Percentiles rank a stretch among this genome's conserved stretches.
These are phyloP conservation scores for Myotis pilosus DNA, from an alignment of 2,797 vertebrate species.

Conservation along the genomic window DNA sequence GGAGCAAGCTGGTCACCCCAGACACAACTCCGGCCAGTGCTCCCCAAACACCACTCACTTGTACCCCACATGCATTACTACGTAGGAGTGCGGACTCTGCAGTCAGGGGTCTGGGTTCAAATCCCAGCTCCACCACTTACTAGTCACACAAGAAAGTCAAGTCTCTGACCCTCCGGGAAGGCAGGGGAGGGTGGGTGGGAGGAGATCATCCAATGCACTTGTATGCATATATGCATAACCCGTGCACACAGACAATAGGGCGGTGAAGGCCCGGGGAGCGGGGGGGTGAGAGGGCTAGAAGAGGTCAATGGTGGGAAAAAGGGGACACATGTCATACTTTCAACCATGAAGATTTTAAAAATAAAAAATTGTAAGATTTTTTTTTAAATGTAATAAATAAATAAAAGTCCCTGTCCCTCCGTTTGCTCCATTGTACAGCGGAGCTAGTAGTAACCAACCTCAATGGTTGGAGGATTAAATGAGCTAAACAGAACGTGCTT, in stretches of 20 bases:
- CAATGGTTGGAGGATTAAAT: not conserved
- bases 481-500: not conserved
- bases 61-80: fast-evolving
- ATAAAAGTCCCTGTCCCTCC: not conserved
- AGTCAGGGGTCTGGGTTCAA: not conserved
- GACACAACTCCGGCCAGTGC: fast-evolving
- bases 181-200: no score
- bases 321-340: no score
- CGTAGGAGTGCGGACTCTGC: fast-evolving
- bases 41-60: not conserved
- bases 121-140: not conserved
- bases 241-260: no score
- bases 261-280: no score
- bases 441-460: not conserved
- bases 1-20: not conserved
- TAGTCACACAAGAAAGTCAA: no score
- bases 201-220: no score
- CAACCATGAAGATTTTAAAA: no score
- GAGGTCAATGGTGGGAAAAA: no score
- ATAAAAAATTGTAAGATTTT: no score
- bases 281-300: no score
- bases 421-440: not conserved
- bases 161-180: not conserved
- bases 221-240: no score
- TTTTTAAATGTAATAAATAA: no score